Evolutionary conservation across 2,888 invertebrate genomes (phyloP).

Genomic region (Odontocerum albicorne): DNA sequence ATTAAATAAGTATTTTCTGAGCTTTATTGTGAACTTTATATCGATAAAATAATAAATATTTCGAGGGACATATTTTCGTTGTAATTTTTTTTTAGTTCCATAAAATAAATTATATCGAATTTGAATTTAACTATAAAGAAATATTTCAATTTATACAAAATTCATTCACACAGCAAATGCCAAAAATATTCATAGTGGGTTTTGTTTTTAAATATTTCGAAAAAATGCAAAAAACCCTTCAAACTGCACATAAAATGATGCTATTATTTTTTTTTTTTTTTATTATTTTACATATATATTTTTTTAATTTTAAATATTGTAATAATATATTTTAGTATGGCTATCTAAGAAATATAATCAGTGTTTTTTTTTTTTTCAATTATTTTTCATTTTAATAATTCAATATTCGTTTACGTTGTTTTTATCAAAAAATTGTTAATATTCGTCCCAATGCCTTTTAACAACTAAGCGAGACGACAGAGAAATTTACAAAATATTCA

Average conservation of each 20-base stretch:
- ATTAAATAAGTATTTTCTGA: too few species aligned
- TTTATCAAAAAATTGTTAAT: neutral
- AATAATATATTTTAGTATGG: slow-evolving; percentile 5
- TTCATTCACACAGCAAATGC: too few species aligned
- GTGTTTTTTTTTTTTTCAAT: neutral
- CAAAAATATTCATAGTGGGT: neutral
- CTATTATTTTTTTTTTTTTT: too few species aligned
- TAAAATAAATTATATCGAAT: too few species aligned
- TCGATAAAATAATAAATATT: too few species aligned
- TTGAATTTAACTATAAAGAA: too few species aligned
- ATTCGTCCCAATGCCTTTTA: slow-evolving; percentile 1
- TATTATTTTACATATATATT: neutral
- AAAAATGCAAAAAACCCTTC: neutral
- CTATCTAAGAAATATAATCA: slow-evolving; percentile 13
- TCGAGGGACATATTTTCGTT: too few species aligned
- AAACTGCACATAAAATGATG: neutral
- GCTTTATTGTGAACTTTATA: too few species aligned
- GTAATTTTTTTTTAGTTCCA: too few species aligned
- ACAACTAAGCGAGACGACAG: neutral
- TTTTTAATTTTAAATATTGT: neutral
- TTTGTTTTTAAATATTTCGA: neutral
- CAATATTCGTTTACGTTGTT: slow-evolving; percentile 4
- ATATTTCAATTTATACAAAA: too few species aligned
- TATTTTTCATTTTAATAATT: slow-evolving; percentile 1
- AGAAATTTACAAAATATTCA: too few species aligned